phyloP scores from a whole-genome alignment of 2,888 invertebrate species.

The Leucania comma region DNA sequence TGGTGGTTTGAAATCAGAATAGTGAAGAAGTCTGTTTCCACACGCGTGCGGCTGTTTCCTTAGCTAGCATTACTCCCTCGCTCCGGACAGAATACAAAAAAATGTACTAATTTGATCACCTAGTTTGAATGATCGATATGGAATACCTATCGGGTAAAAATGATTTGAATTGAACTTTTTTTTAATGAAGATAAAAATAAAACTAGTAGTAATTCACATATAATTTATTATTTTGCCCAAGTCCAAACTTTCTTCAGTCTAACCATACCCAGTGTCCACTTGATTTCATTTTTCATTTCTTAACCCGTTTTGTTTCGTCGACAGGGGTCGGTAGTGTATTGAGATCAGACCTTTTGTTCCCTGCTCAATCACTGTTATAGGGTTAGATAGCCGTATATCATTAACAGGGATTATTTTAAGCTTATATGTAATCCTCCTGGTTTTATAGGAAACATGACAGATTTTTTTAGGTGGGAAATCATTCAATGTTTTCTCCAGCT shows the following conservation, averaged over 20 bases:
- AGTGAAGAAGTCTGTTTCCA: too few relatives aligned
- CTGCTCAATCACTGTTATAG: conserved; percentile 81
- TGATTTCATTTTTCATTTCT: conserved; percentile 90
- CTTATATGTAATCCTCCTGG: conserved; percentile 39
- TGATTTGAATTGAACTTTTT: too few relatives aligned
- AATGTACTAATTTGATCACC: too few relatives aligned
- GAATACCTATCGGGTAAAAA: too few relatives aligned
- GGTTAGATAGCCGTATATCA: conserved; percentile 75
- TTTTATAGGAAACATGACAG: neutral
- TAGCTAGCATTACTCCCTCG: too few relatives aligned
- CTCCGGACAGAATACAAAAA: too few relatives aligned
- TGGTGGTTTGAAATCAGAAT: too few relatives aligned
- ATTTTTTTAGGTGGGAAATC: too few relatives aligned
- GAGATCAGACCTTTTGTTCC: conserved; percentile 83
- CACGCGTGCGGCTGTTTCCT: too few relatives aligned
- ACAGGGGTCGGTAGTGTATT: conserved; percentile 84
- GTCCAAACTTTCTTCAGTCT: conserved; percentile 64
- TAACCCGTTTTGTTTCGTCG: conserved; percentile 86
- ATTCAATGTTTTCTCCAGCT: too few relatives aligned
- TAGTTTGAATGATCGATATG: too few relatives aligned
- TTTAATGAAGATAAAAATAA: too few relatives aligned
- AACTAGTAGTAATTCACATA: neutral
- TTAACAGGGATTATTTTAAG: conserved; percentile 78
- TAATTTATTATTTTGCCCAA: conserved; percentile 33
- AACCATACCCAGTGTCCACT: conserved; percentile 81